Percentiles rank a stretch among this genome's conserved stretches.
Conservation (phyloP, 2,888 invertebrate species). For the Oscheius myriophilus region DNA sequence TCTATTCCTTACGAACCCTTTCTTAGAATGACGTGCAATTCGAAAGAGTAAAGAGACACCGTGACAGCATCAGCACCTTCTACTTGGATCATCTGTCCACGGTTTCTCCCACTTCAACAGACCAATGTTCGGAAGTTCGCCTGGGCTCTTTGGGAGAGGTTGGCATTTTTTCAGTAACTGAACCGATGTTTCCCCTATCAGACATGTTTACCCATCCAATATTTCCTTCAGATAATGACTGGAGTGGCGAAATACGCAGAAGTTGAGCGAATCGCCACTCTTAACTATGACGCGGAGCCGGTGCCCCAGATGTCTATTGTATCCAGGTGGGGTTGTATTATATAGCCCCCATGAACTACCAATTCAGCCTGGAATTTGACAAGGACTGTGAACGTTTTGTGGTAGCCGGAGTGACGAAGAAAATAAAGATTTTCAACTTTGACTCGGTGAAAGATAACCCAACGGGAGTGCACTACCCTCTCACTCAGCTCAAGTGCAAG, state of each 20-base stretch:
- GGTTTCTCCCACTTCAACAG: too few relatives aligned
- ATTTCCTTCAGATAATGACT: constrained; percentile 63
- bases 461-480: constrained; percentile 90
- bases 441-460: constrained; percentile 78
- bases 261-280: constrained; percentile 83
- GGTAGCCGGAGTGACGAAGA: constrained; percentile 91
- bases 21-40: neutral
- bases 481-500: constrained; percentile 85
- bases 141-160: too few relatives aligned
- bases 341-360: neutral
- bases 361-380: constrained; percentile 88
- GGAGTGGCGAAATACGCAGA: constrained; percentile 85
- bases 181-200: too few relatives aligned
- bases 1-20: too few relatives aligned
- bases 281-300: constrained; percentile 89
- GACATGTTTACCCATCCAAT: too few relatives aligned
- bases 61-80: neutral
- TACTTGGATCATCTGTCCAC: constrained; percentile 3
- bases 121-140: too few relatives aligned
- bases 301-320: constrained; percentile 79
- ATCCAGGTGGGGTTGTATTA: constrained; percentile 71
- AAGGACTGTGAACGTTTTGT: constrained; percentile 94
- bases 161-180: too few relatives aligned
- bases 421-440: constrained; percentile 88
- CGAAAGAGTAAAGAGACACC: constrained; percentile 11